Base-by-base conservation (phyloP, 2,113 vertebrate species). In the Platysteira castanea region DNA sequence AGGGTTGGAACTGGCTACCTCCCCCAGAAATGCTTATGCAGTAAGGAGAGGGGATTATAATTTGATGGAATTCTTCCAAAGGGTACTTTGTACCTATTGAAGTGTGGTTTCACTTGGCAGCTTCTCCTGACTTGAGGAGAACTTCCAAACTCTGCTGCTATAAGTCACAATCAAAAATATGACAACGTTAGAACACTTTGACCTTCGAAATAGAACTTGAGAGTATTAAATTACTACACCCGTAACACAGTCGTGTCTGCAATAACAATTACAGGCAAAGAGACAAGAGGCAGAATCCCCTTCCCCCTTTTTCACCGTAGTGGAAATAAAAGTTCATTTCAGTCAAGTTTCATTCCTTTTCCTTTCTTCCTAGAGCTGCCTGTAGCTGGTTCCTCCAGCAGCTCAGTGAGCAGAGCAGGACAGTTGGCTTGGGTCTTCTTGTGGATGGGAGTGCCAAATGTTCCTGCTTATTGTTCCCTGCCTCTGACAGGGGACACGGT, bases 51-150 rank as follows among this genome's bases (percentile, higher is more conserved):
- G 53, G 20, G 49, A 79, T 90, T 85, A 57, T 21, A 75, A 52
- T 75, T 33, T 73, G 70, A 74, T 93, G 75, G 67, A 91, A 61
- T 57, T 82, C 31, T 77, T 89, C 81, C 81, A 87, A 79, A 49
- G 44, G 54, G 37, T 87, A 79, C 56, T 94, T 89, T 33, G 26
- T 93, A 63, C 60, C 74, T 87, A 74, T 4, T 89, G 77, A 91
- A 94, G 78, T 68, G 37, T 81, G 60, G 56, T 70, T 92, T 56
- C n/a, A 33, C 65, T 95, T 94, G 89, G 81, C 93, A 95, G 73
- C 69, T 93, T 73, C 80, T 84, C 52, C 61, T 64, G 37, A 78
- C n/a, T 91, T 64, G 50, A 83, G 52, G 7, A 88, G 52, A 87
- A 81, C 86, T 93, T 80, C 80, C 78, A 59, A 92, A 86, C 47